These are phyloP conservation scores for Cantharis rufa DNA, from an alignment of 2,888 invertebrate species.

Conservation along the genomic window DNA sequence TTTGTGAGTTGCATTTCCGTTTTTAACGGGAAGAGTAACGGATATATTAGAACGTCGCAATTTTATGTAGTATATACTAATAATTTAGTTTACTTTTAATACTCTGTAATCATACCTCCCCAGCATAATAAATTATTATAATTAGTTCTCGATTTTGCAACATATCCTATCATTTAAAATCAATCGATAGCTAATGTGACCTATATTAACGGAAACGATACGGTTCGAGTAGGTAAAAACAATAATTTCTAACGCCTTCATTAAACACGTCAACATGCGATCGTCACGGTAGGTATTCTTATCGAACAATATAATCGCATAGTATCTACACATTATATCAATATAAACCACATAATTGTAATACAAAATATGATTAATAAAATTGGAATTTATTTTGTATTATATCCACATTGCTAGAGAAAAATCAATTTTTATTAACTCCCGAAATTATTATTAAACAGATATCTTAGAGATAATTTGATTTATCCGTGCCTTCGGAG, in stretches of 20 bases:
- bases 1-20: too few relatives aligned
- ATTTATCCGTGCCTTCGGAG: background rate
- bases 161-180: background rate
- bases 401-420: background rate
- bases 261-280: background rate
- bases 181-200: background rate
- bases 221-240: background rate
- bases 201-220: background rate
- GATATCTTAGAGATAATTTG: background rate
- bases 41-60: too few relatives aligned
- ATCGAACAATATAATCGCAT: background rate
- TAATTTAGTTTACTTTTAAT: too few relatives aligned
- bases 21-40: too few relatives aligned
- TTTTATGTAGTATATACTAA: too few relatives aligned
- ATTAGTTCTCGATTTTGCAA: background rate
- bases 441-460: background rate
- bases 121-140: background rate
- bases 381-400: background rate
- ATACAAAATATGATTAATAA: background rate
- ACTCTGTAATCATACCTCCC: background rate
- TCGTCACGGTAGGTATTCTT: background rate
- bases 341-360: background rate
- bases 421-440: background rate
- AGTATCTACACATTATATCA: background rate
- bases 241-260: background rate